A percentile compares a stretch with the other conserved stretches of the same genome.
Conservation (phyloP, 2,888 invertebrate genomes). For the Sarcophaga rosellei region DNA sequence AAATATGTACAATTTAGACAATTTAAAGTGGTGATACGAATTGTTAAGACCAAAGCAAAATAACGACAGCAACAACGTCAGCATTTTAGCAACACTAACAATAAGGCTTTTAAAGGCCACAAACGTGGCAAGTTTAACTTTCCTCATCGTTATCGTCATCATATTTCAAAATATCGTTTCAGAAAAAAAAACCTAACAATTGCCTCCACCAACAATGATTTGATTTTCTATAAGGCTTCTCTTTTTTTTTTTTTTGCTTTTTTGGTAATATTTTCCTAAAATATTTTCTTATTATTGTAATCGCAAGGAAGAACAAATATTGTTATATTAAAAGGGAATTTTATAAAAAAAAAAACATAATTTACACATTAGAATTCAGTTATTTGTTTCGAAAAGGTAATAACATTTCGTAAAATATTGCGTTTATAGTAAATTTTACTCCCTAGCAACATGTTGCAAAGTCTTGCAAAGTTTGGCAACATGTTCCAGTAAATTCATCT, state of each 20-base stretch:
- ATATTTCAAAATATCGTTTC: conserved; percentile 33
- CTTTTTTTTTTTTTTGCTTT: neutral
- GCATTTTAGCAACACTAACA: neutral
- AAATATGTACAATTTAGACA: conserved; percentile 57
- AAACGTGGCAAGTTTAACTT: conserved; percentile 10
- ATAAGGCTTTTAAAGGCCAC: neutral
- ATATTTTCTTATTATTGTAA: neutral
- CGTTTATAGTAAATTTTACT: too few species aligned
- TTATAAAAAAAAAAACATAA: too few species aligned
- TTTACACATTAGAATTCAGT: too few species aligned
- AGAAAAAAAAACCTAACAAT: conserved; percentile 10
- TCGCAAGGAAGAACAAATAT: conserved; percentile 6
- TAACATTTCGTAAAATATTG: too few species aligned
- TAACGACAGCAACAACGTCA: neutral
- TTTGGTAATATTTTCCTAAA: neutral
- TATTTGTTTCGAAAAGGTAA: too few species aligned
- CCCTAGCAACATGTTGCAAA: too few species aligned
- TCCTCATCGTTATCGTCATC: neutral
- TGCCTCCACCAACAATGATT: neutral
- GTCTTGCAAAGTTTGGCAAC: too few species aligned
- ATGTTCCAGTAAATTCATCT: too few species aligned
- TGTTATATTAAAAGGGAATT: too few species aligned
- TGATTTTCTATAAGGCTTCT: neutral
- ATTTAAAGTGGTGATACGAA: conserved; percentile 56
- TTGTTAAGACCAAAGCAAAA: conserved; percentile 19